Conservation (phyloP, 2,797 vertebrate species). For the Enteromius treurensis region DNA sequence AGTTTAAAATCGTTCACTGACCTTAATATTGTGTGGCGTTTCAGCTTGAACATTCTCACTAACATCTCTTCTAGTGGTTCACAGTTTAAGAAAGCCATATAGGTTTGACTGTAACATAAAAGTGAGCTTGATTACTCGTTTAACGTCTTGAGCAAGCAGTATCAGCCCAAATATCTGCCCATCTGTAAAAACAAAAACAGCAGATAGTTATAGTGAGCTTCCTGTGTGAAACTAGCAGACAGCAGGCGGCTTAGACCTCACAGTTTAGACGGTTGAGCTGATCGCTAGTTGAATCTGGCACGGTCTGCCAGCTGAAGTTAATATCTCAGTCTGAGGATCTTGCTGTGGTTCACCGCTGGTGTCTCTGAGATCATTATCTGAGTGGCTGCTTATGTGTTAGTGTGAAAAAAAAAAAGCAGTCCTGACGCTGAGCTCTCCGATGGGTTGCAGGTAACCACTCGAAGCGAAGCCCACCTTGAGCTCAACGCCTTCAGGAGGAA, state of each 20-base stretch:
- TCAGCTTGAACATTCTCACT: neutral
- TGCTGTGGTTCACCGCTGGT: conserved; percentile 50
- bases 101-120: neutral
- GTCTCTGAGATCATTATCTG: conserved; percentile 60
- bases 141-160: neutral
- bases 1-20: neutral
- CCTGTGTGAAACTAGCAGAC: conserved; percentile 54
- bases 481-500: conserved; percentile 96
- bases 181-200: conserved; percentile 33
- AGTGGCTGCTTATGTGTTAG: conserved; percentile 16
- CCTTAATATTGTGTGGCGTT: neutral
- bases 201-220: conserved; percentile 41
- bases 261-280: conserved; percentile 55
- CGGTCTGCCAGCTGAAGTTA: conserved; percentile 47
- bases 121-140: neutral
- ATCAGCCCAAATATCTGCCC: conserved; percentile 4
- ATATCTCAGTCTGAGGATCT: conserved; percentile 33
- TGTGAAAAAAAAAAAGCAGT: conserved; percentile 16
- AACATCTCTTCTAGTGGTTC: neutral
- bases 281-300: conserved; percentile 28
- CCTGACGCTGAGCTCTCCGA: conserved; percentile 36
- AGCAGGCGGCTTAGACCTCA: conserved; percentile 16
- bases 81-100: neutral
- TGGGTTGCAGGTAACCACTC: conserved; percentile 87
- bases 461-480: conserved; percentile 95